Conservation (phyloP, 1,140 invertebrate genomes). For the Scaptomyza hsui region DNA sequence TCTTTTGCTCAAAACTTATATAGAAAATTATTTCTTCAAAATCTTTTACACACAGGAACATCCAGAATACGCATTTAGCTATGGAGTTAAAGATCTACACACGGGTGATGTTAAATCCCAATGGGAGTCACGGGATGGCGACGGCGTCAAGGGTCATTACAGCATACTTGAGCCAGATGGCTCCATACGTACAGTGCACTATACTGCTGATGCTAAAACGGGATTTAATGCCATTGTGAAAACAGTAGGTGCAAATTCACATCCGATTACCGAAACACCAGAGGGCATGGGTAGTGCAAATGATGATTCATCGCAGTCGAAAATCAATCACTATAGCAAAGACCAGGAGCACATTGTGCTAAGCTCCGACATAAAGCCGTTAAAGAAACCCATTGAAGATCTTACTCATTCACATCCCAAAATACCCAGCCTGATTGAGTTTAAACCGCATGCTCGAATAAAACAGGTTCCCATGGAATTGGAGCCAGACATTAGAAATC, state of each 20-base stretch:
- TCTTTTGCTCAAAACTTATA: too few species aligned
- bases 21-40: neutral
- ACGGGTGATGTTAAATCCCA: constrained; percentile 88
- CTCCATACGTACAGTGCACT: constrained; percentile 86
- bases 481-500: constrained; percentile 70
- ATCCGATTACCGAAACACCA: constrained; percentile 84
- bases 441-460: constrained; percentile 78
- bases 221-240: constrained; percentile 88
- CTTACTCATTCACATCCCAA: constrained; percentile 75
- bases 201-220: constrained; percentile 86
- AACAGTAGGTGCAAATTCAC: constrained; percentile 85
- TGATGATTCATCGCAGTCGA: constrained; percentile 80
- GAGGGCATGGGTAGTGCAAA: constrained; percentile 57
- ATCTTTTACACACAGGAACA: constrained; percentile 84
- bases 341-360: constrained; percentile 83
- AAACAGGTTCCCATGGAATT: constrained; percentile 81
- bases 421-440: constrained; percentile 77
- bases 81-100: constrained; percentile 88
- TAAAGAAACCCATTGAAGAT: constrained; percentile 77
- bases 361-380: constrained; percentile 78
- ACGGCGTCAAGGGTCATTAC: constrained; percentile 87
- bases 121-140: constrained; percentile 86
- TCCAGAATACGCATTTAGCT: constrained; percentile 88
- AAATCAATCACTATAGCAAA: constrained; percentile 83
- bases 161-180: constrained; percentile 88